Base-by-base conservation (phyloP, 2,797 vertebrate species). In the Hyperoplus immaculatus region DNA sequence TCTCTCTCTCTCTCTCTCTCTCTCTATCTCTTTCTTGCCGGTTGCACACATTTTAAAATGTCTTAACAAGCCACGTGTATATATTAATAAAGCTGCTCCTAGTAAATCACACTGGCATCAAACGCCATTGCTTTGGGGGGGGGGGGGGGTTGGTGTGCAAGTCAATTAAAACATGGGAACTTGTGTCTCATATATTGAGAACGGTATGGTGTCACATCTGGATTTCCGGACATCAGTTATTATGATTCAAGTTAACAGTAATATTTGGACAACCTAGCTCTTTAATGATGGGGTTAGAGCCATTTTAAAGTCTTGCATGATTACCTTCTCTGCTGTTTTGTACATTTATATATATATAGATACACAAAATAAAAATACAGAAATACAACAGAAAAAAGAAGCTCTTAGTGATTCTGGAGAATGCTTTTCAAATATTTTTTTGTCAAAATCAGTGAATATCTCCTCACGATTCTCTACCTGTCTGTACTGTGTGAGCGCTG, bases 41-140 rank as follows among this genome's bases (percentile, higher is more conserved):
- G 18, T 15, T 56, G 41, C 55, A 68, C n/a, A 2, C n/a, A 53
- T 77, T 78, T 46, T 29, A 74, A 45, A 12, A 21, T 50, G 66
- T 83, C 54, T 72, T 62, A 87, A 83, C 69, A 81, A 36, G 36
- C 8, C 54, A 53, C 41, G 1, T 2, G 36, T 75, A 72, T 39
- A 63, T 66, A 56, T 36, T 1, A 49, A 65, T 47, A 3, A 46
- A 56, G 36, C 75, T 69, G 49, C 76, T 86, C 68, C 76, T 58
- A 69, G 83, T 75, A 59, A 88, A 54, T 43, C 68, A 71, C 68
- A 55, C 65, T 57, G 39, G 60, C 53, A 42, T 29, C 46, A 39
- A 11, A 56, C 51, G 16, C 6, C 50, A 72, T 13, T 57, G 15
- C 6, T 29, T 1, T 29, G 0, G 68, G 18, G 42, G n/a, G 15